Percentiles rank a stretch among this genome's conserved stretches.
Conservation (phyloP, 2,888 invertebrate species). For the Epicampocera succincta region DNA sequence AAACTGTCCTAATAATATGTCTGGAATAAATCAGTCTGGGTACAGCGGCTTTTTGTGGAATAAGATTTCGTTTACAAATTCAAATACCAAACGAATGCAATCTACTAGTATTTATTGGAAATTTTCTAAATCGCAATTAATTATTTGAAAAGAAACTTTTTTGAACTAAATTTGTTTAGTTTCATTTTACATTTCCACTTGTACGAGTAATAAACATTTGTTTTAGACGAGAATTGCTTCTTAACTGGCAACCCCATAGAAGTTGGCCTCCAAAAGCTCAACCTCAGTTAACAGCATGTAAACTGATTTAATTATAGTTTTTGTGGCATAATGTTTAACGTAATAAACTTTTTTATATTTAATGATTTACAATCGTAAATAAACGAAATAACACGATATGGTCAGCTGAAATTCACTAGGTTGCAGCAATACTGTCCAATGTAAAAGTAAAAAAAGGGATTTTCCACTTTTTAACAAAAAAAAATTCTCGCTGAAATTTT, state of each 20-base stretch:
- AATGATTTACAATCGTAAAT: slow-evolving; percentile 41
- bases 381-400: neutral
- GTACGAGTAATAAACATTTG: too few relatives aligned
- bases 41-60: too few relatives aligned
- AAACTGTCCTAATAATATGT: too few relatives aligned
- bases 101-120: neutral
- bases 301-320: slow-evolving; percentile 60
- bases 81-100: neutral
- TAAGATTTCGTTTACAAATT: too few relatives aligned
- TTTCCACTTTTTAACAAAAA: too few relatives aligned
- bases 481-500: too few relatives aligned
- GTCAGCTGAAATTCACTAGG: too few relatives aligned
- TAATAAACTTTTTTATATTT: slow-evolving; percentile 13
- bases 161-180: slow-evolving; percentile 3
- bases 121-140: neutral
- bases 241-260: slow-evolving; percentile 48
- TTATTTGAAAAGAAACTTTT: neutral
- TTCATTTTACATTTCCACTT: slow-evolving; percentile 14
- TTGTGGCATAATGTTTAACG: slow-evolving; percentile 45
- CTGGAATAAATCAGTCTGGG: too few relatives aligned
- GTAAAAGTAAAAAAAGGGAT: too few relatives aligned
- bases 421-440: too few relatives aligned
- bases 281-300: slow-evolving; percentile 55
- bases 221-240: slow-evolving; percentile 37
- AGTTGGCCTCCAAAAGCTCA: slow-evolving; percentile 60